Evolutionary conservation across 1,140 invertebrate genomes (phyloP).

Genomic region (Leptinotarsa texana): DNA sequence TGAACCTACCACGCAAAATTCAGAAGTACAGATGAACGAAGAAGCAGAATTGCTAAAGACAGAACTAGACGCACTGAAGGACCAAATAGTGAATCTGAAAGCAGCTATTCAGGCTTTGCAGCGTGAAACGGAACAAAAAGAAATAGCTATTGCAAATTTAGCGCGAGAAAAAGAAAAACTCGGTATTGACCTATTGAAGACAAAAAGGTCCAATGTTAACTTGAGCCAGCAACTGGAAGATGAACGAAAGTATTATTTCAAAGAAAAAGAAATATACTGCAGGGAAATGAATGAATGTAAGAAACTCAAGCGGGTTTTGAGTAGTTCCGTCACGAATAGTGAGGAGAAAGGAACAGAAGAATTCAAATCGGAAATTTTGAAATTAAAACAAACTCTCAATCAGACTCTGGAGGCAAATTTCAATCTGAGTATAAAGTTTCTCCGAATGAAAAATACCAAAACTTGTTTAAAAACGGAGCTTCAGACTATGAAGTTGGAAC

Average conservation of each 20-base stretch:
- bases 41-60: conserved; percentile 25
- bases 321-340: conserved; percentile 27
- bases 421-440: conserved; percentile 55
- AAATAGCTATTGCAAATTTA: conserved; percentile 45
- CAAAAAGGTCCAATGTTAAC: conserved; percentile 46
- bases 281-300: conserved; percentile 52
- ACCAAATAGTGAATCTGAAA: conserved; percentile 50
- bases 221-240: conserved; percentile 51
- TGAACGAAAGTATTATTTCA: conserved; percentile 51
- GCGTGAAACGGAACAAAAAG: conserved; percentile 47
- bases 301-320: conserved; percentile 46
- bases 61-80: conserved; percentile 46
- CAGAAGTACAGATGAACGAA: conserved; percentile 29
- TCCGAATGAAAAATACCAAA: conserved; percentile 54
- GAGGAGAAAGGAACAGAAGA: conserved; percentile 29
- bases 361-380: conserved; percentile 43
- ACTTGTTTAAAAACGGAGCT: conserved; percentile 45
- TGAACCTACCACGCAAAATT: conserved; percentile 22
- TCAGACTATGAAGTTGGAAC: conserved; percentile 40
- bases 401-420: conserved; percentile 54
- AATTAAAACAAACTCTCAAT: conserved; percentile 48
- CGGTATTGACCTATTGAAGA: conserved; percentile 44
- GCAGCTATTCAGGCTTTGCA: conserved; percentile 43
- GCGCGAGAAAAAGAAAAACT: conserved; percentile 48
- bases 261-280: conserved; percentile 52